These are phyloP conservation scores for Podarcis muralis DNA, from an alignment of 2,113 vertebrate species.

Conservation along the genomic window DNA sequence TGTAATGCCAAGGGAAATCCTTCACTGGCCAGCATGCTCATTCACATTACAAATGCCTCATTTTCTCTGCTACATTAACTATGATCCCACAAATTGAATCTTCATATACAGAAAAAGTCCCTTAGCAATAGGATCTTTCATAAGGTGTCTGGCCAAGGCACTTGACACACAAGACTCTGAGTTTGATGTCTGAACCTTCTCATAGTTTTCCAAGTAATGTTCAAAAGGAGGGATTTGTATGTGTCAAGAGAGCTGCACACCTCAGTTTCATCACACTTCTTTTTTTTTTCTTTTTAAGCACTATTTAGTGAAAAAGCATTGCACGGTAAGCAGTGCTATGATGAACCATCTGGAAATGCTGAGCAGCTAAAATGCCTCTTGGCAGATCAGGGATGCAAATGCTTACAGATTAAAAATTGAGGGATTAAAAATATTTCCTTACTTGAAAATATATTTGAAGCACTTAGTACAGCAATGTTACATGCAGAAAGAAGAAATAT, in stretches of 20 bases:
- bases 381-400: accelerated
- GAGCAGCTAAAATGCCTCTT: neutral
- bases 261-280: neutral
- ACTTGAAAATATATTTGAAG: neutral
- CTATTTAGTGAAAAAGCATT: neutral
- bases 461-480: neutral
- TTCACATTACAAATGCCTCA: neutral
- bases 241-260: accelerated
- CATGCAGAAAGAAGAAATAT: neutral
- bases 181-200: neutral
- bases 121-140: neutral
- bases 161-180: neutral
- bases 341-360: neutral
- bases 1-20: neutral
- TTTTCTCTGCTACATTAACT: neutral
- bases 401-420: accelerated
- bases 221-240: accelerated
- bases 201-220: neutral
- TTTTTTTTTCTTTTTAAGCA: neutral
- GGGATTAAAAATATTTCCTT: neutral
- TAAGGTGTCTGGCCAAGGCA: neutral
- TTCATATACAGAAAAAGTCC: neutral
- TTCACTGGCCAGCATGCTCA: neutral
- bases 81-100: neutral
- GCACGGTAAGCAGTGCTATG: neutral